Evolutionary conservation across 2,113 vertebrate species (phyloP), one percentile per base, ranked within the genome.

Genomic region (Ochotona curzoniae): DNA sequence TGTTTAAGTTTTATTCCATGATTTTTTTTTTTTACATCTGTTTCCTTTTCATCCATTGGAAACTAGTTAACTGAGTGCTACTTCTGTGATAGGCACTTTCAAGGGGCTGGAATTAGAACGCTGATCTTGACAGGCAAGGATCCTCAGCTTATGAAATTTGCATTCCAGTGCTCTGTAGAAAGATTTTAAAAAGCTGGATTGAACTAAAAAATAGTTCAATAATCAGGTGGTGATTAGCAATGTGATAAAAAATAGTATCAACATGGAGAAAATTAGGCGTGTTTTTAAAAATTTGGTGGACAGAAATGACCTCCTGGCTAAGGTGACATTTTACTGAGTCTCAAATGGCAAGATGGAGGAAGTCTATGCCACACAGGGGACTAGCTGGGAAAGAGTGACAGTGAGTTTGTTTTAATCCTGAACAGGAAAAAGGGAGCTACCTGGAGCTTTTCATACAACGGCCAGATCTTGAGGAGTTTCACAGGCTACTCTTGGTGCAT

Each of bases 291-390:
- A 63, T 75, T 87, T 47, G 11, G n/a, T 54, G 35, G 54, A 61
- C 17, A 78, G 74, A 67, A 87, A 96, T 61, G n/a, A 7, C 28
- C 30, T 91, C 71, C 82, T 90, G 5, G 8, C 64, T 83, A 80
- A 90, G 93, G 44, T 44, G 86, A 87, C 35, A 51, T 57, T 88
- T 93, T 87, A 82, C 20, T 57, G 74, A 94, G 44, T 86, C 7
- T 30, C 75, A 47, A 87, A 25, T 86, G 49, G 61, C 10, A 20
- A 64, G 32, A 83, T 89, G 66, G 92, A 89, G 35, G 57, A 90
- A 86, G 47, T 86, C 61, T 23, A 26, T 66, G 85, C 23, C 12
- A 87, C 60, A 32, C 28, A 18, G 74, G 66, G 44, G n/a, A 64
- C 7, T 21, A 88, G 35, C 28, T 86, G 63, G 54, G 70, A 2